Base-by-base conservation (phyloP, 2,888 invertebrate genomes). In the Apoda limacodes region DNA sequence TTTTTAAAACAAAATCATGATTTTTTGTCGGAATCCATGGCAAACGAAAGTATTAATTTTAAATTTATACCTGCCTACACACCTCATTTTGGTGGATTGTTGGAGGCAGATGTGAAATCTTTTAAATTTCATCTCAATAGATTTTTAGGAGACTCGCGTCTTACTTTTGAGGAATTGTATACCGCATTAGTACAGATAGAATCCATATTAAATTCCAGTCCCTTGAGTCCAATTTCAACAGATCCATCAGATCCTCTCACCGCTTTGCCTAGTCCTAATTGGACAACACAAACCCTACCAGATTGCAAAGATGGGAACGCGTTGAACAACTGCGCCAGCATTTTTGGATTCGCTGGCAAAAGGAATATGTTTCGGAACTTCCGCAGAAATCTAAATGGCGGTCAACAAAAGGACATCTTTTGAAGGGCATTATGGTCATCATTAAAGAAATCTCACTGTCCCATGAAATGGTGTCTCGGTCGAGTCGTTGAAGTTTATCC, bases 381-480 rank as follows among this genome's bases (percentile, higher is more conserved):
- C 48, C 45, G 17, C 37, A 40, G 15, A 12, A 42, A n/a, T 13
- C 28, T 6, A 43, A 48, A 27, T 48, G 46, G 48, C 29, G 12
- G 13, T 6, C 15, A 7, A 13, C 10, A 5, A 15, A 4, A 30
- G 27, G 21, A 9, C 12, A 20, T 3, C 13, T 35, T 3, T 12
- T 13, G 4, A n/a, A 21, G 3, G 15, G 28, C 9, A 19, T 23
- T 3, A 7, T 34, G 10, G 34, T 38, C 3, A 12, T 38, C 6
- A 23, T 38, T 7, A 26, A 29, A 14, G 29, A 29, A 11, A 30
- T 30, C n/a, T 15, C 10, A n/a, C 27, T 23, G 4, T 21, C 34
- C 34, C 5, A 22, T 34, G 13, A 25, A 30, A 11, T 37, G 33
- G 35, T 12, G 20, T 14, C 9, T 36, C 10, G 32, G 32, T 2